These are phyloP conservation scores for Salpingus planirostris DNA, from an alignment of 2,888 invertebrate species.

Conservation along the genomic window DNA sequence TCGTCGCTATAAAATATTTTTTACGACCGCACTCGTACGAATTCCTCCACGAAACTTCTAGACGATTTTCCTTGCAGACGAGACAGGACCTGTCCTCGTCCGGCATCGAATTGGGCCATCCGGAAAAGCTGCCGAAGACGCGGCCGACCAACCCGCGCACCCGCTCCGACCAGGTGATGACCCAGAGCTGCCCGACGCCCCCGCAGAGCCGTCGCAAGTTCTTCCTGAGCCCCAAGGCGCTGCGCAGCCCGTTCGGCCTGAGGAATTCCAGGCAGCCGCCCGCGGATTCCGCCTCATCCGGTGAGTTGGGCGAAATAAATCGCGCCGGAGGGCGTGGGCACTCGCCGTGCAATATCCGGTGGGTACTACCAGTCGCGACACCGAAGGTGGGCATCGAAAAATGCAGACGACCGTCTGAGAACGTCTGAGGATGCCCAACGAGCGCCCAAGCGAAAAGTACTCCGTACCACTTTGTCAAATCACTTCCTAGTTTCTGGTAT, in stretches of 20 bases:
- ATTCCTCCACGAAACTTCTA: too few relatives aligned
- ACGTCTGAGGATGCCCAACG: too few relatives aligned
- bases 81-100: slow-evolving; percentile 27
- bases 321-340: slow-evolving; percentile 5
- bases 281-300: slow-evolving; percentile 62
- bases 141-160: slow-evolving; percentile 45
- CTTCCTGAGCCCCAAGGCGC: slow-evolving; percentile 71
- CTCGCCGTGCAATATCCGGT: slow-evolving; percentile 17
- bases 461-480: too few relatives aligned
- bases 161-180: slow-evolving; percentile 44
- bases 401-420: slow-evolving; percentile 10
- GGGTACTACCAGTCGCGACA: slow-evolving; percentile 6
- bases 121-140: slow-evolving; percentile 52
- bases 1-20: too few relatives aligned
- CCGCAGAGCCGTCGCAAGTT: slow-evolving; percentile 68
- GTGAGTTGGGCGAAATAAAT: slow-evolving; percentile 37
- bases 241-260: slow-evolving; percentile 67
- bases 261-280: slow-evolving; percentile 38
- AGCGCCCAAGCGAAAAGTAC: too few relatives aligned
- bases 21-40: too few relatives aligned
- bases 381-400: slow-evolving; percentile 8
- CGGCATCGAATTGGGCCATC: slow-evolving; percentile 39
- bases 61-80: slow-evolving; percentile 22
- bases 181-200: slow-evolving; percentile 74
- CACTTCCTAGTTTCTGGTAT: too few relatives aligned